Evolutionary conservation across 1,140 invertebrate genomes (phyloP), one percentile per base, ranked within the genome.

Genomic region (Ceratina calcarata): DNA sequence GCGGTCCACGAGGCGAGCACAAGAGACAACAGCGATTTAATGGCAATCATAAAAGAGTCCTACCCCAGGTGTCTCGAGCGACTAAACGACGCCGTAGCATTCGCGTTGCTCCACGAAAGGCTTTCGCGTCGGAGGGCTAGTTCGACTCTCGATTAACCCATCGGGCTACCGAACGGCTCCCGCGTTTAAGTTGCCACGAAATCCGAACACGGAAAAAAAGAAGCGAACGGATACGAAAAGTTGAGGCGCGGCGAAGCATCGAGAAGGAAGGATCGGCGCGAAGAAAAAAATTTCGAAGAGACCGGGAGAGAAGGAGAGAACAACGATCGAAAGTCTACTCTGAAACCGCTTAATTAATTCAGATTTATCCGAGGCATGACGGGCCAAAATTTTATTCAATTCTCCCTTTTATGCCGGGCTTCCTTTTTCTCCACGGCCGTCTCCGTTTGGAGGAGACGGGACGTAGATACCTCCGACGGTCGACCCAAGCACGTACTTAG

Each of bases 341-440:
- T 83, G 82, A 90, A 91, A 91, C 87, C 87, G 88, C 91, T 92
- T 91, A 92, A 92, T 92, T 92, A 92, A 92, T 91, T 92, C 88
- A 90, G 90, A 91, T 92, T 92, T 92, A 92, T 91, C 90, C 89
- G 85, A 90, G 85, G 90, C 89, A 91, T 91, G 90, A 91, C 91
- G 89, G 75, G 88, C 88, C 81, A 82, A 86, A 91, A 91, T 92
- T 91, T 88, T 89, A 92, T 92, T 91, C 89, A 91, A 91, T 91
- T 90, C 89, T 83, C 86, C 85, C 86, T 87, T 88, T 90, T 89
- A 82, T 89, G 69, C 68, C 79, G 80, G 64, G 78, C 64, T 49
- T 76, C 79, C 85, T 85, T 81, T 72, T 85, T 76, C 82, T 60
- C 61, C 78, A 16, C 37, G 7, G 20, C 55, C 22, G 27, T 60